Conservation (phyloP, 2,797 vertebrate species). For the Schizopygopsis malacanthus region DNA sequence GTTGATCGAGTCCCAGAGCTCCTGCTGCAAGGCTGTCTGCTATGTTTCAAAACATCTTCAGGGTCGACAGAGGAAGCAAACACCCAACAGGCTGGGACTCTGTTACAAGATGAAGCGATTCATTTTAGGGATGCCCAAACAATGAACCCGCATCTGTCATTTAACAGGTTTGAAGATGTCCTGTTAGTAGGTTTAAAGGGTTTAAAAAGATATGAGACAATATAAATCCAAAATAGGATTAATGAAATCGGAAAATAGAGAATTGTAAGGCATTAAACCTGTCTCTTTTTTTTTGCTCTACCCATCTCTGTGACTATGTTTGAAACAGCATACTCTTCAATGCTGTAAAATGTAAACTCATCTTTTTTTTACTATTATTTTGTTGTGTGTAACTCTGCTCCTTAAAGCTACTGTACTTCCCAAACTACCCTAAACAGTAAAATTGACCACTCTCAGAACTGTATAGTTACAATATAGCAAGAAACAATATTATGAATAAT, state of each 20-base stretch:
- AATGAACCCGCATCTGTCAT: conserved; percentile 23
- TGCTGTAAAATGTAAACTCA: neutral
- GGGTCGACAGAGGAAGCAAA: conserved; percentile 43
- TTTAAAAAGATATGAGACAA: neutral
- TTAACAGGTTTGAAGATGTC: neutral
- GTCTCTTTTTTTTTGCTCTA: neutral
- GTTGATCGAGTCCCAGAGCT: conserved; percentile 39
- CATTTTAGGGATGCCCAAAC: conserved; percentile 26
- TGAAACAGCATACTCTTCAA: neutral
- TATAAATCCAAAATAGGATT: neutral
- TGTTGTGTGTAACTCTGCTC: neutral
- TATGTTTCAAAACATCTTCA: conserved; percentile 28
- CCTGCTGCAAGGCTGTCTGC: conserved; percentile 33
- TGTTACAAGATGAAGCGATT: conserved; percentile 31
- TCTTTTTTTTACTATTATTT: neutral
- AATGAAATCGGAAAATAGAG: neutral
- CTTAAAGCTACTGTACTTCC: neutral
- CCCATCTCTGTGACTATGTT: neutral
- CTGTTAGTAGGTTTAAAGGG: conserved; percentile 1
- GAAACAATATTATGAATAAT: neutral
- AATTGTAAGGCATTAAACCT: neutral
- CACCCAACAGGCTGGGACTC: conserved; percentile 2
- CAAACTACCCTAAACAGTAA: neutral
- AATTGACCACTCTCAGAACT: neutral
- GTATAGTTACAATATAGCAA: neutral